Conservation (phyloP, 2,113 vertebrate species). For the Piaya cayana region DNA sequence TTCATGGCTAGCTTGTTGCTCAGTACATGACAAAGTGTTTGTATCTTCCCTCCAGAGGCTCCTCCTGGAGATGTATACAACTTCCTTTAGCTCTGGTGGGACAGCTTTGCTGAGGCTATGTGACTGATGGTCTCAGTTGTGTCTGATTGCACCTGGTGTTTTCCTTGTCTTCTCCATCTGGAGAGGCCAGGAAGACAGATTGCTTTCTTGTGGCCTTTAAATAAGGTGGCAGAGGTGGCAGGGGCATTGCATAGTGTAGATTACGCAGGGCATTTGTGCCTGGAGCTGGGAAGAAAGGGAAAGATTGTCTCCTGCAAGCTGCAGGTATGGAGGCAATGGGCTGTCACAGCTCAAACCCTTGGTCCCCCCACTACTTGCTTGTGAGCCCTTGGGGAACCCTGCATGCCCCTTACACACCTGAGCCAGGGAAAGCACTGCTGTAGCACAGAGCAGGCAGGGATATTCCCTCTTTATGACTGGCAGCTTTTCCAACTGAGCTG, state of each 20-base stretch:
- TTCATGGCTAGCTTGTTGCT: neutral
- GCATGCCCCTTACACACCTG: fast-evolving
- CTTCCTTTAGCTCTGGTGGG: constrained; percentile 47
- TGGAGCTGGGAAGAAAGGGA: neutral
- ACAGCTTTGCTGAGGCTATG: neutral
- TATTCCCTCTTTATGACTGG: neutral
- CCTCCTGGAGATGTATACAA: constrained; percentile 24
- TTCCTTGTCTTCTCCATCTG: constrained; percentile 22
- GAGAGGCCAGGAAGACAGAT: neutral
- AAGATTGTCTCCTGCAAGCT: neutral
- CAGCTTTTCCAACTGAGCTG: neutral
- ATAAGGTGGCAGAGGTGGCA: neutral
- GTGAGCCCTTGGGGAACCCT: neutral
- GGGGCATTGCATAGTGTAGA: neutral
- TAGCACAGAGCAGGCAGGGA: neutral
- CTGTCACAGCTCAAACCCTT: fast-evolving
- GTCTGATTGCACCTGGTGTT: constrained; percentile 43
- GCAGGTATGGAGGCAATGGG: neutral
- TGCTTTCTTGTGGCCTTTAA: constrained; percentile 1
- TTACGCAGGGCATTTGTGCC: neutral
- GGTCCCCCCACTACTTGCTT: fast-evolving
- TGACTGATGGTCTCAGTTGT: constrained; percentile 1
- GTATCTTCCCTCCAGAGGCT: constrained; percentile 6
- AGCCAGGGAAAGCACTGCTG: neutral
- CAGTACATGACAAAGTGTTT: constrained; percentile 15